Evolutionary conservation across 2,888 invertebrate genomes (phyloP), one percentile per base, ranked within the genome.

Genomic region (Brenthis hecate): DNA sequence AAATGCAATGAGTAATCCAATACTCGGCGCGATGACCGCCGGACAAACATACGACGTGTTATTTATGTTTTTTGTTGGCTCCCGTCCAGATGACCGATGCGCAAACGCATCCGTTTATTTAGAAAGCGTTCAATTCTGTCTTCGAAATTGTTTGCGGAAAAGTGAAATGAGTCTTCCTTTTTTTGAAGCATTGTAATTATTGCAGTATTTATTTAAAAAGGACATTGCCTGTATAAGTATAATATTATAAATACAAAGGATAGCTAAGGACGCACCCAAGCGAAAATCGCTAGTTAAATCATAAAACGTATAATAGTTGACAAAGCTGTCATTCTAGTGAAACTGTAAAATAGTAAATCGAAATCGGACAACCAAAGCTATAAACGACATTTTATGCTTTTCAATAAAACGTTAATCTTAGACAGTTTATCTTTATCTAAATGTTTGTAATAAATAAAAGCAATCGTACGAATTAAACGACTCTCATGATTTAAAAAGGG

Each of bases 11-110:
- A 78, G 75, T 78, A 78, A 78, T 72, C 69, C 76, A 71, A 67
- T 43, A 43, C 36, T 75, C 73, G 74, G 75, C 55, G 69, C 77
- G 77, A 66, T 78, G 79, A 77, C 79, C 77, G 62, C 61, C 69
- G 77, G 73, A 73, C 74, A 71, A 68, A 75, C 76, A 69, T 70
- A 75, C 76, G 70, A 70, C 65, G 71, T 70, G 60, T 72, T 74
- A 74, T 74, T 73, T 72, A 72, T 71, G 72, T 70, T 72, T 74
- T 71, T 74, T 67, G 65, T 71, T 75, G 76, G 75, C 74, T 65
- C 69, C 57, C 19, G 50, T 70, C 77, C 76, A 77, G 74, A 65
- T 75, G 74, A 76, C 73, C 73, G 74, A 57, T 69, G 69, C 69
- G 70, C 66, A 62, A 56, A 23, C 69, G 69, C 70, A 70, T 64